phyloP scores from a whole-genome alignment of 2,797 vertebrate genomes.

The Sebastiscus albofasciatus region DNA sequence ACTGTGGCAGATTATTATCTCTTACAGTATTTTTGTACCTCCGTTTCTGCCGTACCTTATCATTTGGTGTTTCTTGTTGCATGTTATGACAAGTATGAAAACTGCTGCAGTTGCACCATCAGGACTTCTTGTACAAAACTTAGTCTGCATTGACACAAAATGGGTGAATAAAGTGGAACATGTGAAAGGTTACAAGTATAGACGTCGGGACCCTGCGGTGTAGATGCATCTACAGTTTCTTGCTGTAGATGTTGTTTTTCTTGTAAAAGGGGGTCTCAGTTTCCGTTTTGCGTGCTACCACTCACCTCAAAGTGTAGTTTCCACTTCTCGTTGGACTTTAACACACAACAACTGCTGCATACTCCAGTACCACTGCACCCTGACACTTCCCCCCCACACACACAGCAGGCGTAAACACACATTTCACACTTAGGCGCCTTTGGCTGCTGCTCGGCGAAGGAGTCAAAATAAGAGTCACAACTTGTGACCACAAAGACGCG shows the following conservation, averaged over 20 bases:
- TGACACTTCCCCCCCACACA: neutral
- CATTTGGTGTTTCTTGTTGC: slow-evolving; percentile 48
- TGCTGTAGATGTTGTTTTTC: slow-evolving; percentile 11
- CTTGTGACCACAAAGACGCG: slow-evolving; percentile 43
- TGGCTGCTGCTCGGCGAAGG: neutral
- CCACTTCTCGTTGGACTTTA: neutral
- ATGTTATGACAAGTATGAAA: slow-evolving; percentile 28
- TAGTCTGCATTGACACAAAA: neutral
- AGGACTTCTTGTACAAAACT: neutral
- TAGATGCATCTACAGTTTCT: neutral
- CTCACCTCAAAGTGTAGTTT: slow-evolving; percentile 14
- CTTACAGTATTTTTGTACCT: neutral
- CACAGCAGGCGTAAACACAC: neutral
- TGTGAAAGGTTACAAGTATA: neutral
- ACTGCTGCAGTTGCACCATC: slow-evolving; percentile 17
- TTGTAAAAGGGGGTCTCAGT: slow-evolving; percentile 17
- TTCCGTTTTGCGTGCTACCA: neutral
- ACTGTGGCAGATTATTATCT: slow-evolving; percentile 10
- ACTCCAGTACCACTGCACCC: accelerated
- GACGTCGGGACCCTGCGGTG: neutral
- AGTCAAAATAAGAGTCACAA: neutral
- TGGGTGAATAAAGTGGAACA: neutral
- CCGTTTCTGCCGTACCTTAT: slow-evolving; percentile 1
- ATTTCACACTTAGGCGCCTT: neutral
- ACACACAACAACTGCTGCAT: neutral